These are phyloP conservation scores for Globia sparganii DNA, from an alignment of 2,888 invertebrate species.

Conservation along the genomic window DNA sequence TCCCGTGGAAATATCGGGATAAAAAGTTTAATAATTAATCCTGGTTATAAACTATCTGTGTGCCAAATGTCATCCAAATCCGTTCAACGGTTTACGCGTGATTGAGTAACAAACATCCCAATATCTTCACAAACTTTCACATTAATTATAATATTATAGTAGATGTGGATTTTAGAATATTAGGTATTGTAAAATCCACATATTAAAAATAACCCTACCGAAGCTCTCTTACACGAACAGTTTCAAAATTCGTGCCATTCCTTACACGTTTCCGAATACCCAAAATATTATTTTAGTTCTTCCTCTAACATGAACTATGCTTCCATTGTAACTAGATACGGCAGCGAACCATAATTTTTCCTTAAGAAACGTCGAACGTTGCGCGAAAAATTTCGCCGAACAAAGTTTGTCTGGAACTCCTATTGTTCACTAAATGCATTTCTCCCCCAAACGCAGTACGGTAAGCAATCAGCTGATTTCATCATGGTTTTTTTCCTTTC, in stretches of 20 bases:
- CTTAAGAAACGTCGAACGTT: neutral
- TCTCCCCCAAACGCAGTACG: slow-evolving; percentile 8
- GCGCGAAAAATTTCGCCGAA: neutral
- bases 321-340: neutral
- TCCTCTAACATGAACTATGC: neutral
- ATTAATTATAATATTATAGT: no score
- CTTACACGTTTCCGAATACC: neutral
- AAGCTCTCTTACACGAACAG: neutral
- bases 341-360: neutral
- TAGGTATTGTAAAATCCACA: neutral
- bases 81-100: no score
- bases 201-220: neutral
- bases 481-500: slow-evolving; percentile 36
- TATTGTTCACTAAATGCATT: slow-evolving; percentile 32
- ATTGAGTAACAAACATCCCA: no score
- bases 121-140: no score
- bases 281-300: neutral
- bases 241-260: no score
- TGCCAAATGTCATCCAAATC: no score
- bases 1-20: no score
- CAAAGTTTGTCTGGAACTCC: neutral
- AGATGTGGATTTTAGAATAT: neutral
- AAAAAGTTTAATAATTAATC: no score
- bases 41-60: no score
- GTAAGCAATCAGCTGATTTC: slow-evolving; percentile 22